Percentiles rank a stretch among this genome's conserved stretches.
Conservation (phyloP, 2,888 invertebrate species). For the Sphaerophoria rueppellii region DNA sequence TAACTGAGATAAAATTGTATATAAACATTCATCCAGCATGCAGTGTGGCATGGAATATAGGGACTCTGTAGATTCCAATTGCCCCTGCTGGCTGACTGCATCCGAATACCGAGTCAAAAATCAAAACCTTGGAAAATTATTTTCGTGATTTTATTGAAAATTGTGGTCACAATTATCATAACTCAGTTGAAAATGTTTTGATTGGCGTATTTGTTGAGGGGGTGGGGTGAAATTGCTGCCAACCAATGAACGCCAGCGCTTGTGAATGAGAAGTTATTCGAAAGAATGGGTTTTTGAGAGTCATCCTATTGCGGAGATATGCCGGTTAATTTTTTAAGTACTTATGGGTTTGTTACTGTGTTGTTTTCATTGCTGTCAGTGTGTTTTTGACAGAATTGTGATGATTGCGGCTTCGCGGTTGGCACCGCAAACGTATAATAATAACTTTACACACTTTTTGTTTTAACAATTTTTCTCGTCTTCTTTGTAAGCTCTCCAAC, state of each 20-base stretch:
- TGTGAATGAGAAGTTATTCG: neutral
- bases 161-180: conserved; percentile 73
- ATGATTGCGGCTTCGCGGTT: conserved; percentile 62
- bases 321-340: conserved; percentile 20
- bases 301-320: neutral
- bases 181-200: conserved; percentile 71
- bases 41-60: neutral
- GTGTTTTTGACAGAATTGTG: conserved; percentile 45
- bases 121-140: conserved; percentile 69
- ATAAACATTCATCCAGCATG: neutral
- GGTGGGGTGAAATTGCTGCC: neutral
- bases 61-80: neutral
- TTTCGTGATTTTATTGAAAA: conserved; percentile 73
- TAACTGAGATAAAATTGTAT: conserved; percentile 14
- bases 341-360: neutral
- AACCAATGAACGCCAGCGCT: neutral
- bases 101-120: conserved; percentile 41
- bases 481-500: no score
- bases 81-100: neutral
- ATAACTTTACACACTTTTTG: no score
- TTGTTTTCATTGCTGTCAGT: conserved; percentile 21
- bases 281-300: conserved; percentile 28
- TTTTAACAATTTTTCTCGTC: no score
- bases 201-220: conserved; percentile 38
- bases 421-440: neutral